Evolutionary conservation across 2,888 invertebrate species (phyloP).

Genomic region (Microchrysa polita): DNA sequence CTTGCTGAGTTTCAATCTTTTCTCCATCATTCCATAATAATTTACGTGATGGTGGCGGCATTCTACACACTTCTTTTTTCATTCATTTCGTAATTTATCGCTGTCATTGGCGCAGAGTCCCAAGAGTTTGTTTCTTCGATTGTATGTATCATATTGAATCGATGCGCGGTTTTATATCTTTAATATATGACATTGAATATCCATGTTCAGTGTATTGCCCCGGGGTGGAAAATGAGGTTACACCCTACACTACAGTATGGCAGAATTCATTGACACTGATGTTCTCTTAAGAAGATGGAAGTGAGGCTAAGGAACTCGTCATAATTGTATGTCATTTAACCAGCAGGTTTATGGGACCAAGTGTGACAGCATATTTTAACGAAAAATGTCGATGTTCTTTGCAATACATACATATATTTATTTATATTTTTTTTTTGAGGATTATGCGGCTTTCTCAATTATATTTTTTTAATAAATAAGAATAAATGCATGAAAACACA

Average conservation of each 20-base stretch:
- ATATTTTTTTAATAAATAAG: too few species aligned
- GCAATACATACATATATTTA: background rate
- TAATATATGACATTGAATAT: constrained; percentile 40
- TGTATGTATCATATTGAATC: constrained; percentile 19
- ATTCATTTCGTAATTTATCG: constrained; percentile 37
- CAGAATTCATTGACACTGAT: constrained; percentile 27
- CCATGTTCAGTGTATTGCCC: constrained; percentile 19
- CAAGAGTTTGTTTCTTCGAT: constrained; percentile 36
- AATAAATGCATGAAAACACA: too few species aligned
- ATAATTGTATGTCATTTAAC: constrained; percentile 1
- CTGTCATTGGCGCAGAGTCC: constrained; percentile 36
- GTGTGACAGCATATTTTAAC: background rate
- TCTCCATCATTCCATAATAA: constrained; percentile 35
- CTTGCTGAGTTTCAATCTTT: constrained; percentile 41
- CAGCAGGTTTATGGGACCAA: constrained; percentile 26
- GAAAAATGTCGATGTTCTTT: background rate
- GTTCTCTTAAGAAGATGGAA: constrained; percentile 15
- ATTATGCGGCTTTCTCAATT: too few species aligned
- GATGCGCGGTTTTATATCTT: constrained; percentile 26
- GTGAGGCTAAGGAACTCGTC: constrained; percentile 32
- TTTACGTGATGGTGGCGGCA: constrained; percentile 41
- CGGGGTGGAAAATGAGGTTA: background rate
- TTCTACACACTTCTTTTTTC: constrained; percentile 35
- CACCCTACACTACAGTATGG: background rate
- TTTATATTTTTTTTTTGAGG: too few species aligned